A percentile compares a stretch with the other conserved stretches of the same genome.
Conservation (phyloP, 2,113 vertebrate genomes). For the Clarias gariepinus region DNA sequence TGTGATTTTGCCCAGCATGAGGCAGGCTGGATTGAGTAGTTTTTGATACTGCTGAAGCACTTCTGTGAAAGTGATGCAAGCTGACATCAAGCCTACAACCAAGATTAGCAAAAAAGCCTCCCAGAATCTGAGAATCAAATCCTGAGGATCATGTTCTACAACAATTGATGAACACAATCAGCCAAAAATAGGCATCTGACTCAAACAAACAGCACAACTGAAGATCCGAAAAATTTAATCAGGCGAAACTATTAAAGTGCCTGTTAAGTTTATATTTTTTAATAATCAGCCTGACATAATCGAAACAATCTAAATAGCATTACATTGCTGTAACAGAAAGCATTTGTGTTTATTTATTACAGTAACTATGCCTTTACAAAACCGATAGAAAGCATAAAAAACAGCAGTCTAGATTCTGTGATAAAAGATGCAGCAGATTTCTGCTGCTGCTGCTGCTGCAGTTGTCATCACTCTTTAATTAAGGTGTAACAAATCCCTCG, state of each 20-base stretch:
- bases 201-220: not conserved
- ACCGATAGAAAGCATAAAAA: not conserved
- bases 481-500: slow-evolving; percentile 16
- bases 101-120: not conserved
- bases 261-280: not conserved
- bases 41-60: not conserved
- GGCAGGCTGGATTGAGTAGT: not conserved
- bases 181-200: not conserved
- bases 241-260: not conserved
- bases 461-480: slow-evolving; percentile 38
- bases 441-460: not conserved
- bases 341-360: not conserved
- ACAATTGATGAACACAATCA: not conserved
- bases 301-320: not conserved
- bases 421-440: not conserved
- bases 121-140: not conserved
- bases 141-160: not conserved
- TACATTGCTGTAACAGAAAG: not conserved
- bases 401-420: not conserved
- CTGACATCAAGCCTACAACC: not conserved
- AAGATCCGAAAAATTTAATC: not conserved
- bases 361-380: not conserved
- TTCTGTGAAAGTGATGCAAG: not conserved
- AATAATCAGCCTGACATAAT: not conserved
- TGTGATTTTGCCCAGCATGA: not conserved